Conservation (phyloP, 1,140 invertebrate genomes). For the Aphelenchoides fujianensis region DNA sequence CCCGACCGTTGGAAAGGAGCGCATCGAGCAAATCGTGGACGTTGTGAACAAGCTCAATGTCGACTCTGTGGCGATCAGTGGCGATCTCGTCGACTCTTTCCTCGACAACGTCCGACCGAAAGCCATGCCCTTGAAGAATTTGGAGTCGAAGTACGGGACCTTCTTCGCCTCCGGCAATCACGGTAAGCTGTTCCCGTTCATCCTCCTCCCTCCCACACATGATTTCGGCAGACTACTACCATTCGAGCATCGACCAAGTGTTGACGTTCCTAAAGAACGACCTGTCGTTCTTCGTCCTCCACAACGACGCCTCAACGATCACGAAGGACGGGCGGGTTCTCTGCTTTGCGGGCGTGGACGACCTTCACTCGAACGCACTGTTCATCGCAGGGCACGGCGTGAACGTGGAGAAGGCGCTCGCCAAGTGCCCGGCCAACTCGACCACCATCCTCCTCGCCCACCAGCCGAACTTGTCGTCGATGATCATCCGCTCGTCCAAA, state of each 20-base stretch:
- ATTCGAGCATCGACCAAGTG: conserved; percentile 42
- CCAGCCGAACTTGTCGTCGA: conserved; percentile 40
- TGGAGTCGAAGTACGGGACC: conserved; percentile 39
- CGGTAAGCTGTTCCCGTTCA: conserved; percentile 37
- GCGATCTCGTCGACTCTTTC: conserved; percentile 46
- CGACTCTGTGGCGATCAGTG: conserved; percentile 40
- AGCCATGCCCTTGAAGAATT: conserved; percentile 31
- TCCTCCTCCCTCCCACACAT: too few relatives aligned
- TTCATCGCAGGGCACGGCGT: conserved; percentile 38
- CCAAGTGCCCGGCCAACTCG: conserved; percentile 25
- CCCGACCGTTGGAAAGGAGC: conserved; percentile 36
- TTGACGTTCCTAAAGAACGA: conserved; percentile 38
- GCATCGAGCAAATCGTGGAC: conserved; percentile 40
- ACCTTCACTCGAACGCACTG: conserved; percentile 32
- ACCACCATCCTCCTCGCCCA: conserved; percentile 39
- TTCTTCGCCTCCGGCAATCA: conserved; percentile 43
- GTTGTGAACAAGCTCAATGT: conserved; percentile 36
- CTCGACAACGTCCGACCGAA: conserved; percentile 26
- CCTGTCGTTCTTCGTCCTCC: conserved; percentile 34
- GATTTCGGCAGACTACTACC: conserved; percentile 34
- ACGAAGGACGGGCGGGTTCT: neutral
- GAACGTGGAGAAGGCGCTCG: conserved; percentile 37
- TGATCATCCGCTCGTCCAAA: conserved; percentile 10
- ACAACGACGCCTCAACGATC: conserved; percentile 27
- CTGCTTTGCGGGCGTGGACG: conserved; percentile 47